Conservation (phyloP, 1,140 invertebrate genomes). For the Tetragonula clypearis region DNA sequence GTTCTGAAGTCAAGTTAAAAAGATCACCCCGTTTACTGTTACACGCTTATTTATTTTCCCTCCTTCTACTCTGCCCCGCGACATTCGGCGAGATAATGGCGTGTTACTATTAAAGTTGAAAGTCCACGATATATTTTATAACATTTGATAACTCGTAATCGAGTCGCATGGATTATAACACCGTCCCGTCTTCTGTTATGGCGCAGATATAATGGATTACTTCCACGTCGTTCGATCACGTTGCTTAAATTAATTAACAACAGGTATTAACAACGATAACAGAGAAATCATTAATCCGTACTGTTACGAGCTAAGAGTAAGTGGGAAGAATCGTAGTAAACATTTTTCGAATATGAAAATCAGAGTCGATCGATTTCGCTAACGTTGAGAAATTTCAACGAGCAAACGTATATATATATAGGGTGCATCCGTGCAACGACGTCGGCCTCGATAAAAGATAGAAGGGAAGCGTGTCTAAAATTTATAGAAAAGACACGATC, state of each 20-base stretch:
- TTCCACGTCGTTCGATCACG: not conserved
- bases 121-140: slow-evolving; percentile 37
- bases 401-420: not conserved
- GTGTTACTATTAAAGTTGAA: slow-evolving; percentile 20
- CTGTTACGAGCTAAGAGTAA: too few species aligned
- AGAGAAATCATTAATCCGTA: too few species aligned
- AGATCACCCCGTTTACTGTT: slow-evolving; percentile 9
- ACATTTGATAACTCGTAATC: slow-evolving; percentile 3
- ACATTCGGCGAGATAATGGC: slow-evolving; percentile 13
- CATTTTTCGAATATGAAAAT: too few species aligned
- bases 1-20: slow-evolving; percentile 32
- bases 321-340: too few species aligned
- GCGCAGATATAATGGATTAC: not conserved
- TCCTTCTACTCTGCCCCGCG: slow-evolving; percentile 3
- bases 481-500: not conserved
- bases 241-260: slow-evolving; percentile 1
- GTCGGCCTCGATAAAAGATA: not conserved
- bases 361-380: not conserved
- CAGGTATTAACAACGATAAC: not conserved
- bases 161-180: slow-evolving; percentile 6
- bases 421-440: too few species aligned
- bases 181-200: too few species aligned
- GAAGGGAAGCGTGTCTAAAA: not conserved
- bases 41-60: slow-evolving; percentile 41
- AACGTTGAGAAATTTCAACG: not conserved